phyloP scores from a whole-genome alignment of 2,888 invertebrate species.

The Chorisops tibialis region DNA sequence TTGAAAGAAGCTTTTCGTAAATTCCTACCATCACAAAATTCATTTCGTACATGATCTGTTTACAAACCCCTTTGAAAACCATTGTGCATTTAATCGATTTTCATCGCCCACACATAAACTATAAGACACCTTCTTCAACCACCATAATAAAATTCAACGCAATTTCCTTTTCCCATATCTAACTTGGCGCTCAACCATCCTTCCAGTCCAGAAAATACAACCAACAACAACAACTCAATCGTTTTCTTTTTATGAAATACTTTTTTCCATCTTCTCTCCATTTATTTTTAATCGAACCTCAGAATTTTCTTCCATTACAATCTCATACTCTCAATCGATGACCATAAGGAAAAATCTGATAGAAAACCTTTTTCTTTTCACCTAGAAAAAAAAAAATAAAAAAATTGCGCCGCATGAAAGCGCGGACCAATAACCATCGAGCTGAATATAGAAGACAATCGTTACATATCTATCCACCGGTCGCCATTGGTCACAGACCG shows the following conservation, averaged over 20 bases:
- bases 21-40: too few species aligned
- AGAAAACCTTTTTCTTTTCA: slow-evolving; percentile 1
- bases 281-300: too few species aligned
- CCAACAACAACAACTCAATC: slow-evolving; percentile 1
- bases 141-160: slow-evolving; percentile 1
- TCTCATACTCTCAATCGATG: too few species aligned
- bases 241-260: slow-evolving; percentile 13
- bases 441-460: slow-evolving; percentile 38
- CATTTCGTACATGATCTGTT: too few species aligned
- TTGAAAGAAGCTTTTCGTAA: too few species aligned
- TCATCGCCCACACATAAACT: too few species aligned
- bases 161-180: slow-evolving; percentile 15
- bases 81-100: too few species aligned
- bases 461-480: slow-evolving; percentile 38
- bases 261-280: slow-evolving; percentile 4
- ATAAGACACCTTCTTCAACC: neutral
- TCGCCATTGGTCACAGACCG: slow-evolving; percentile 37
- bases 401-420: slow-evolving; percentile 14
- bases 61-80: too few species aligned
- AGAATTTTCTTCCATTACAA: too few species aligned
- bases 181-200: slow-evolving; percentile 7
- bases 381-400: neutral
- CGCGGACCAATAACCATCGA: slow-evolving; percentile 39
- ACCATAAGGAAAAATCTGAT: too few species aligned
- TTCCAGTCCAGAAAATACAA: neutral